Evolutionary conservation across 1,140 invertebrate genomes (phyloP).

Genomic region (Drosophila arizonae): DNA sequence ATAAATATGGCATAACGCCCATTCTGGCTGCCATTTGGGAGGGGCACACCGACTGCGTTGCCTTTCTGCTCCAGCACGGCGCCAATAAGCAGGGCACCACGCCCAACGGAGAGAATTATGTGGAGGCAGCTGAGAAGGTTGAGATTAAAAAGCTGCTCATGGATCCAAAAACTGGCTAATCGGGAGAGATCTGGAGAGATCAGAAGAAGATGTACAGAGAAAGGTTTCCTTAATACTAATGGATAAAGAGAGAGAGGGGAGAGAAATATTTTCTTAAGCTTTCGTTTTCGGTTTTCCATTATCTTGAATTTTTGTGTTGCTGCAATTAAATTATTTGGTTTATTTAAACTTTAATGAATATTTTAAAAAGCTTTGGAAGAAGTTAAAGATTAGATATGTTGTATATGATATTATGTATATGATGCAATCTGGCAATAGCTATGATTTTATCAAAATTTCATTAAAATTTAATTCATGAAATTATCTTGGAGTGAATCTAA

Average conservation of each 20-base stretch:
- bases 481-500: too few relatives aligned
- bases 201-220: too few relatives aligned
- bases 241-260: background rate
- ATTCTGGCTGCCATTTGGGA: slow-evolving; percentile 97
- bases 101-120: slow-evolving; percentile 92
- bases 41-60: slow-evolving; percentile 95
- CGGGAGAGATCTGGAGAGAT: background rate
- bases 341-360: too few relatives aligned
- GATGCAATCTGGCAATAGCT: too few relatives aligned
- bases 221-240: too few relatives aligned
- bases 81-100: slow-evolving; percentile 91
- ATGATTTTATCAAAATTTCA: too few relatives aligned
- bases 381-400: too few relatives aligned
- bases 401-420: too few relatives aligned
- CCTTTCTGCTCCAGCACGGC: slow-evolving; percentile 92
- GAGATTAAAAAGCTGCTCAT: slow-evolving; percentile 86
- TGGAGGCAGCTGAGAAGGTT: slow-evolving; percentile 94
- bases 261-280: background rate
- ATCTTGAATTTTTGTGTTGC: too few relatives aligned
- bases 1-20: slow-evolving; percentile 96
- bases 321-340: too few relatives aligned
- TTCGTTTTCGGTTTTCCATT: background rate
- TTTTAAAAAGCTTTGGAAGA: too few relatives aligned
- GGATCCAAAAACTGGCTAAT: background rate
- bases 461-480: too few relatives aligned